phyloP scores from a whole-genome alignment of 1,140 invertebrate species.

The Drosophila pseudoananassae region DNA sequence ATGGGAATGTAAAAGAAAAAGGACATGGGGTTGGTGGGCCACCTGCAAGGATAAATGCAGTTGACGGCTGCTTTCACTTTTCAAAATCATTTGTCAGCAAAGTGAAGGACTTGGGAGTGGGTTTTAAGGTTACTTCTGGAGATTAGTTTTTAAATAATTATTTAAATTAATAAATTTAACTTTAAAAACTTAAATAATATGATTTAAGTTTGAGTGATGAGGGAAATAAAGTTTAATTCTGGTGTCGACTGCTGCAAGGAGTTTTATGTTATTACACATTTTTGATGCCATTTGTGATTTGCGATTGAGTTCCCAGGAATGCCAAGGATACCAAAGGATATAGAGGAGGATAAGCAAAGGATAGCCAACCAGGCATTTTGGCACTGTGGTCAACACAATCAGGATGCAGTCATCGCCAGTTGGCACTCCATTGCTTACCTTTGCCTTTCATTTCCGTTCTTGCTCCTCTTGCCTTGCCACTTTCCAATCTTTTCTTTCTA shows the following conservation, averaged over 20 bases:
- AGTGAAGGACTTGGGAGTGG: not conserved
- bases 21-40: not conserved
- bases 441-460: not conserved
- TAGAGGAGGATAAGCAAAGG: not conserved
- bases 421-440: conserved; percentile 45
- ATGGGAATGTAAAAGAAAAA: not conserved
- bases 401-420: conserved; percentile 55
- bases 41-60: not conserved
- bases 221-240: too few relatives aligned
- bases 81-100: not conserved
- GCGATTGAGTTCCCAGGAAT: conserved; percentile 28
- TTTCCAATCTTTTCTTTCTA: not conserved
- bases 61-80: conserved; percentile 2
- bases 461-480: not conserved
- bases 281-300: conserved; percentile 29
- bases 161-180: too few relatives aligned
- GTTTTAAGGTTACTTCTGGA: too few relatives aligned
- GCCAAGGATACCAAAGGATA: conserved; percentile 7
- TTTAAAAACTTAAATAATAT: too few relatives aligned
- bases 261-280: conserved; percentile 2
- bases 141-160: too few relatives aligned
- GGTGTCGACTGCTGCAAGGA: not conserved
- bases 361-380: conserved; percentile 25
- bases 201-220: too few relatives aligned
- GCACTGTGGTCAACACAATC: conserved; percentile 59